These are phyloP conservation scores for Lochmaea crataegi DNA, from an alignment of 2,888 invertebrate genomes.

Conservation along the genomic window DNA sequence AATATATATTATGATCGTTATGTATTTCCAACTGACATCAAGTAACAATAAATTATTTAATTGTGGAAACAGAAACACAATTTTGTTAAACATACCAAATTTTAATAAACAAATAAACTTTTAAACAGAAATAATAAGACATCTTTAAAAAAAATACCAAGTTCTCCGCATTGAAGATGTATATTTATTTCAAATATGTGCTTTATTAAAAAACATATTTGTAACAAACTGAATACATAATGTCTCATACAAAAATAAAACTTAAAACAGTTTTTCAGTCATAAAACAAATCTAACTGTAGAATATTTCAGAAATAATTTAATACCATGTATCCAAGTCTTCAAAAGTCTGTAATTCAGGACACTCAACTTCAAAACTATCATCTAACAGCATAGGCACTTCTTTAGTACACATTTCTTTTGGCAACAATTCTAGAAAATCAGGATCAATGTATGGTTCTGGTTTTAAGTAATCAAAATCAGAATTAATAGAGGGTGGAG, in stretches of 20 bases:
- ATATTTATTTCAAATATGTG: too few species aligned
- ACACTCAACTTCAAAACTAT: conserved; percentile 33
- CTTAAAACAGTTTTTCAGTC: conserved; percentile 25
- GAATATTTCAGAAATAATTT: conserved; percentile 11
- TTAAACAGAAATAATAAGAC: too few species aligned
- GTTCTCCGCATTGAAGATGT: too few species aligned
- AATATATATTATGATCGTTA: too few species aligned
- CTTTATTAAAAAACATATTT: too few species aligned
- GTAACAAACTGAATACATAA: background rate
- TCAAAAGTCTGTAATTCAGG: conserved; percentile 37
- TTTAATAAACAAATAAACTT: too few species aligned
- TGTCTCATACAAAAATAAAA: conserved; percentile 3
- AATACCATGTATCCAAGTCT: conserved; percentile 33
- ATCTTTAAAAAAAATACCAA: too few species aligned
- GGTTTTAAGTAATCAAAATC: conserved; percentile 8
- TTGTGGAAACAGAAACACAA: too few species aligned
- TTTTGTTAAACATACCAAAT: too few species aligned
- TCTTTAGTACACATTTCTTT: conserved; percentile 19
- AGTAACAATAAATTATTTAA: too few species aligned
- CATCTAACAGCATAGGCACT: conserved; percentile 9
- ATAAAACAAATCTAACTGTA: conserved; percentile 12
- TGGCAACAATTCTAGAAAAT: conserved; percentile 19
- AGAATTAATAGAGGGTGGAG: conserved; percentile 38
- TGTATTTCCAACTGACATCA: too few species aligned
- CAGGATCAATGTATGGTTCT: conserved; percentile 9